These are phyloP conservation scores for Ellobius talpinus DNA, from an alignment of 2,113 vertebrate species.

Conservation along the genomic window DNA sequence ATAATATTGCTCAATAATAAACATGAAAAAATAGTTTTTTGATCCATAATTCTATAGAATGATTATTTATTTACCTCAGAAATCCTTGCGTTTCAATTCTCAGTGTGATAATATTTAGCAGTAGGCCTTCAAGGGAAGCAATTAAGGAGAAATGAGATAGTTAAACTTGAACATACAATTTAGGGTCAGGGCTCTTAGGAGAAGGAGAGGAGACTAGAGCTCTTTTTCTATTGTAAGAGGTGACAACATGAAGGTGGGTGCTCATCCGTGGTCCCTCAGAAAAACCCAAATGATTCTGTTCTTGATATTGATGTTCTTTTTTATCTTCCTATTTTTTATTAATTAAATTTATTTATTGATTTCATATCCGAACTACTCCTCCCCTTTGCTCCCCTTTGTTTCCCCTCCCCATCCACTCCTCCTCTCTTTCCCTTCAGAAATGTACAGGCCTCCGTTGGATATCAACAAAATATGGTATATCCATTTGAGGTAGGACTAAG, in stretches of 20 bases:
- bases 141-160: background rate
- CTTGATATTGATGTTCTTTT: background rate
- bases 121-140: background rate
- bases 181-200: background rate
- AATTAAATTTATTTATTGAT: too few species aligned
- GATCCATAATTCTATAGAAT: background rate
- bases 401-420: too few species aligned
- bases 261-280: background rate
- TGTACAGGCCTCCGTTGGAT: too few species aligned
- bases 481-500: too few species aligned
- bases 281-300: background rate
- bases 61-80: background rate
- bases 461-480: too few species aligned
- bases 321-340: background rate
- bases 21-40: background rate
- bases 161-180: background rate
- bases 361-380: too few species aligned
- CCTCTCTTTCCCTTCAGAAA: too few species aligned
- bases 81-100: background rate
- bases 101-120: background rate
- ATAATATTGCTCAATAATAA: background rate
- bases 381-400: too few species aligned
- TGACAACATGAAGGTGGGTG: background rate
- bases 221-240: background rate
- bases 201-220: background rate